These are phyloP conservation scores for Bagarius yarrelli DNA, from an alignment of 2,113 vertebrate genomes.

Conservation along the genomic window DNA sequence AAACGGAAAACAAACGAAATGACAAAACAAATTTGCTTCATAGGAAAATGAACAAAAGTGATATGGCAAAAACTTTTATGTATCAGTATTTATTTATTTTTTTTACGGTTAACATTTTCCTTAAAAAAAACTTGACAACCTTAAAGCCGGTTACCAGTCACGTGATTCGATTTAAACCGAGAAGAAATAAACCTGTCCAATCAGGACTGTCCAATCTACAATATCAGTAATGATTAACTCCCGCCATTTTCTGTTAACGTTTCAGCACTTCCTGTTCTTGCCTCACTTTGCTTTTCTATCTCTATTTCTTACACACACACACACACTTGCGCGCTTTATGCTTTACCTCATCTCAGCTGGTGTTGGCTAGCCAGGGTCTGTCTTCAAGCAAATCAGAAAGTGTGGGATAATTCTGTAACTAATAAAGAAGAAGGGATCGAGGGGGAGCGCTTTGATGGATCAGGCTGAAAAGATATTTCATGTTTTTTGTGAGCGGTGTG, in stretches of 20 bases:
- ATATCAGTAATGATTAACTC: neutral
- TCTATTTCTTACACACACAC: slow-evolving; percentile 4
- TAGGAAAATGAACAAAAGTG: neutral
- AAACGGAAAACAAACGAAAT: too few species aligned
- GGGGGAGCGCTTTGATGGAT: slow-evolving; percentile 83
- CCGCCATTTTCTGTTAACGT: neutral
- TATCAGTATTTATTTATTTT: too few species aligned
- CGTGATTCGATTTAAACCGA: neutral
- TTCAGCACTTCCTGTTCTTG: slow-evolving; percentile 33
- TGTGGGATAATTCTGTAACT: slow-evolving; percentile 94
- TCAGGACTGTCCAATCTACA: neutral
- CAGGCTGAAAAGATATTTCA: slow-evolving; percentile 97
- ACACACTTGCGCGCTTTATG: neutral
- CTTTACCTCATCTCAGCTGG: slow-evolving; percentile 46
- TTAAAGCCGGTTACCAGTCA: neutral
- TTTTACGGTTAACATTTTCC: neutral
- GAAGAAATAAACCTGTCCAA: neutral
- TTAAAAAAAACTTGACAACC: neutral
- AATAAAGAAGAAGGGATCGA: slow-evolving; percentile 84
- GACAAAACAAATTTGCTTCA: too few species aligned
- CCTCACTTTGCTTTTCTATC: neutral
- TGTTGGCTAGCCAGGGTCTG: slow-evolving; percentile 50
- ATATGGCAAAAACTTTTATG: neutral
- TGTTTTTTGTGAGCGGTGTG: slow-evolving; percentile 88
- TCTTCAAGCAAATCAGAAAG: slow-evolving; percentile 79